Evolutionary conservation across 2,113 vertebrate genomes (phyloP), one percentile per base, ranked within the genome.

Genomic region (Onychostoma macrolepis): DNA sequence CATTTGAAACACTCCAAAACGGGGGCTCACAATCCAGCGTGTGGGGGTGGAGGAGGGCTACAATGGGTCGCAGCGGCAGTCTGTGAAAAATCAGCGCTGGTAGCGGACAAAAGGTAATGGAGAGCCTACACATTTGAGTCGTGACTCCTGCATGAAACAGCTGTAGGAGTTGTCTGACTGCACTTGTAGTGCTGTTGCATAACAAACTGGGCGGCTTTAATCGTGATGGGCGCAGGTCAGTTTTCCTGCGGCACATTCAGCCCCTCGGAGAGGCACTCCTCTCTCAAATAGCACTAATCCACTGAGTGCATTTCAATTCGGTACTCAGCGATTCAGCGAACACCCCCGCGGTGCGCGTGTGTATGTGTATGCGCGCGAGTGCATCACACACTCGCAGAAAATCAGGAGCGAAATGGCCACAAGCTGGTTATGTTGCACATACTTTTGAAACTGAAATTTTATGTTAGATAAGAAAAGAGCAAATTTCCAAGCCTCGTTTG

Each of bases 131-230:
- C 89, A 89, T 87, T 83, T 89, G 90, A 93, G 93, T 96, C 94
- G 94, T 96, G 95, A 95, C 95, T 95, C 93, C 80, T 86, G 84
- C 80, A 87, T 89, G 91, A 92, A 93, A 93, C 93, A 91, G 94
- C 94, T 93, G 95, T 95, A 95, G 95, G 95, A 94, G 95, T 94
- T 91, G 93, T 94, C 91, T 92, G 93, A 94, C 94, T 91, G 91
- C 93, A 87, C 93, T 93, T 88, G 67, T 90, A 87, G 90, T 84
- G 91, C 90, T 30, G 92, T 96, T 95, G 94, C 90, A 89, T 94
- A 96, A 96, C 92, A 83, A 88, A 90, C 43, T 87, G 88, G 91
- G 90, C 89, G 41, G 92, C 90, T 92, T 91, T 93, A 92, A 91
- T 82, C 76, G 90, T 72, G 88, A 86, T 77, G 93, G 90, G 89